These are phyloP conservation scores for Ceyx erithaca DNA, from an alignment of 2,797 vertebrate species.

Conservation along the genomic window DNA sequence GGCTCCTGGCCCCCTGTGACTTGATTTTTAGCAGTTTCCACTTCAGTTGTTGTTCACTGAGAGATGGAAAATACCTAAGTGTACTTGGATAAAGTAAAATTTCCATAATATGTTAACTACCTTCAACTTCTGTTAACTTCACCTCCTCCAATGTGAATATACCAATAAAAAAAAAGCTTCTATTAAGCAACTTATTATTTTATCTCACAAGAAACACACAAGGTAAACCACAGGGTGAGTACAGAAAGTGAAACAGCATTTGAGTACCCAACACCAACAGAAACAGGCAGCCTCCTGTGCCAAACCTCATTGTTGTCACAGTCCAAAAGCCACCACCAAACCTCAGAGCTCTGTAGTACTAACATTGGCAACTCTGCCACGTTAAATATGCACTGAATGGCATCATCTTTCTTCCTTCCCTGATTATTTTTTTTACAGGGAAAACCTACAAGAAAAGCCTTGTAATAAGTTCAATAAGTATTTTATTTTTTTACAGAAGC, in stretches of 20 bases:
- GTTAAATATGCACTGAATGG: not conserved
- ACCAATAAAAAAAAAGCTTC: not conserved
- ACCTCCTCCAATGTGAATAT: rapidly evolving
- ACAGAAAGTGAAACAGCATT: not conserved
- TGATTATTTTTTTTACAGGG: not conserved
- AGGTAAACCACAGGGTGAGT: not conserved
- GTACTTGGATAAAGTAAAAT: not conserved
- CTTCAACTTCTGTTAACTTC: not conserved
- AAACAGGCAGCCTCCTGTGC: not conserved
- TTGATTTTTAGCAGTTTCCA: constrained; percentile 31
- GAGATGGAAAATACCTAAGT: not conserved
- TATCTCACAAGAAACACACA: not conserved
- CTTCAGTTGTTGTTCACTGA: not conserved
- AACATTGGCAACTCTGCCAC: not conserved
- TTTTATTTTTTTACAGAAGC: not conserved
- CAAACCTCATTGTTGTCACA: not conserved
- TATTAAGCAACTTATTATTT: not conserved
- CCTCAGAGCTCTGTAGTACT: not conserved
- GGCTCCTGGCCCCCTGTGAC: not conserved
- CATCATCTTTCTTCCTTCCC: not conserved
- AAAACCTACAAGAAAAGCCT: not conserved
- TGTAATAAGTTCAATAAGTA: not conserved
- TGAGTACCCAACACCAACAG: not conserved
- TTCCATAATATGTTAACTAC: not conserved
- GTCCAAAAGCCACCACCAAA: not conserved